phyloP scores from a whole-genome alignment of 2,113 vertebrate genomes.

The Hemicordylus capensis region DNA sequence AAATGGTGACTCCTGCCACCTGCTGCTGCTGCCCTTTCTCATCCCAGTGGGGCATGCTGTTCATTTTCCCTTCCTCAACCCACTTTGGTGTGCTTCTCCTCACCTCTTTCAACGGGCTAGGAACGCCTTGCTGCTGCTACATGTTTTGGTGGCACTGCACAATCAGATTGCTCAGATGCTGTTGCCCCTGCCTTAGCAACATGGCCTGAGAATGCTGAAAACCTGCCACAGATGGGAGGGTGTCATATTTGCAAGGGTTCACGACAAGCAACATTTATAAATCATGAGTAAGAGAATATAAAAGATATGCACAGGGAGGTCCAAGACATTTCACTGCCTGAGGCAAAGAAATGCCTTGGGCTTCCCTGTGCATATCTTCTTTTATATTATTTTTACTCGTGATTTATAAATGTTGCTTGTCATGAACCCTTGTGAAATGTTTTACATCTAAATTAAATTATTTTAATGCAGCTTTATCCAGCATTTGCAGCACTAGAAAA shows the following conservation, averaged over 20 bases:
- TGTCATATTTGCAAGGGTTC: not conserved
- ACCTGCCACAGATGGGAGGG: too few relatives aligned
- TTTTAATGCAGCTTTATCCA: not conserved
- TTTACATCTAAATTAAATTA: not conserved
- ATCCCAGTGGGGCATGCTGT: too few relatives aligned
- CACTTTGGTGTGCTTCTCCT: too few relatives aligned
- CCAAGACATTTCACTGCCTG: not conserved
- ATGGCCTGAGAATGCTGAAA: too few relatives aligned
- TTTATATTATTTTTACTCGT: not conserved
- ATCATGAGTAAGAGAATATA: not conserved
- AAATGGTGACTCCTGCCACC: too few relatives aligned
- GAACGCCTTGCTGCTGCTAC: too few relatives aligned
- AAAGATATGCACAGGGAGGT: not conserved
- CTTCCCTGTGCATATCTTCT: not conserved
- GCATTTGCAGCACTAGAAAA: not conserved
- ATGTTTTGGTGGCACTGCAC: too few relatives aligned
- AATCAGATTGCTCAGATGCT: too few relatives aligned
- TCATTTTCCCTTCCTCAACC: too few relatives aligned
- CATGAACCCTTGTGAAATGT: not conserved
- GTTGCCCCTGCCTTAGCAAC: too few relatives aligned
- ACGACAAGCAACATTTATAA: not conserved
- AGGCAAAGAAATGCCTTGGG: not conserved
- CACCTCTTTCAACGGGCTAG: too few relatives aligned
- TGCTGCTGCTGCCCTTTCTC: too few relatives aligned
- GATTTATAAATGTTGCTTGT: not conserved